A percentile compares a stretch with the other conserved stretches of the same genome.
Evolutionary conservation across 2,797 vertebrate genomes (phyloP).

Genomic region (Todus mexicanus): DNA sequence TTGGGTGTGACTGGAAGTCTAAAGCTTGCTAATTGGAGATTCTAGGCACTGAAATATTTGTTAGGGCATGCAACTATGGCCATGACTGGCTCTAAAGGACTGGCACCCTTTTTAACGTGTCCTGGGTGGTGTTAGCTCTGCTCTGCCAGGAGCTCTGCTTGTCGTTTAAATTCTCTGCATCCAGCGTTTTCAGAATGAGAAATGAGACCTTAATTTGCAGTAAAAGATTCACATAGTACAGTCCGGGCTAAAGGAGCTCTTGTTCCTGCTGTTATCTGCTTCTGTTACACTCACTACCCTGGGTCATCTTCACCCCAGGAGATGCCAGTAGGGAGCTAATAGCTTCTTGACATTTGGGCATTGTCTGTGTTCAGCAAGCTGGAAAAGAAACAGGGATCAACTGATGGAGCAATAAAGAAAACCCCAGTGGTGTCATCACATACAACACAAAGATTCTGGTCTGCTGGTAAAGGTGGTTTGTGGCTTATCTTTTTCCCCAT

Average conservation of each 20-base stretch:
- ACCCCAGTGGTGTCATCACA: neutral
- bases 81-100: neutral
- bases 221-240: neutral
- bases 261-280: neutral
- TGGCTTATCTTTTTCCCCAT: fast-evolving
- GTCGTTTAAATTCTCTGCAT: neutral
- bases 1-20: neutral
- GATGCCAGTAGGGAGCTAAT: neutral
- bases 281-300: neutral
- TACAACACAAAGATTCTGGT: neutral
- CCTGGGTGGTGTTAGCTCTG: neutral
- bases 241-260: neutral
- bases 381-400: neutral
- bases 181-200: neutral
- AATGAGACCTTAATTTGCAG: neutral
- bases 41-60: neutral
- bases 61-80: neutral
- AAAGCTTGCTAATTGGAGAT: neutral
- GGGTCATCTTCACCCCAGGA: constrained; percentile 6
- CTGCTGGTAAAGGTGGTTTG: neutral
- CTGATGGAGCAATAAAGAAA: neutral
- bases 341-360: neutral
- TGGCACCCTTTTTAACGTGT: neutral
- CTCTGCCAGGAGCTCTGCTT: neutral
- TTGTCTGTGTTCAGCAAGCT: neutral